Base-by-base conservation (phyloP, 2,888 invertebrate species). In the Gastracanthus pulcherrimus region DNA sequence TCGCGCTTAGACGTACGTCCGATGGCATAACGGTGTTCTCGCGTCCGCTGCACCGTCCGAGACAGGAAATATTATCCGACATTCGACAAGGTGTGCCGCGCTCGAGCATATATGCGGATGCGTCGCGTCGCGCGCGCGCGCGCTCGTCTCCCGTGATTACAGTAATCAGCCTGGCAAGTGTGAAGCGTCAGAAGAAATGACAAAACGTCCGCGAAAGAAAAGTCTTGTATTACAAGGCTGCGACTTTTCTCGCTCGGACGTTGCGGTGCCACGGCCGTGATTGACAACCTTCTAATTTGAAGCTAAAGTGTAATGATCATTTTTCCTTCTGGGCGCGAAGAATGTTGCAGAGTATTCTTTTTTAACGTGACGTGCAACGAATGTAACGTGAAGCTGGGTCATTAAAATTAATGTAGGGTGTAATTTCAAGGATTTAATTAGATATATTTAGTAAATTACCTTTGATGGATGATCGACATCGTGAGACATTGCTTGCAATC, bases 21-120 rank as follows among this genome's bases (percentile, higher is more conserved):
- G 84, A 87, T 87, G 84, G 85, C 85, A 85, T 87, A 88, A 87
- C 87, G 86, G 86, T 87, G 82, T 82, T 82, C 80, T 83, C 79
- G 75, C 81, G 81, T 81, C 77, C 82, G 81, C 77, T 80, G 60
- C 69, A 76, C 26, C 55, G 23, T 38, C 74, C 72, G 11, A 26
- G 80, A 84, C 83, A 84, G 84, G 85, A 86, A 84, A 85, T 83
- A 83, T 85, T 86, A 84, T 85, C 84, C 83, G 82, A 83, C 83
- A 79, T 84, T 84, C 82, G 84, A 84, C 82, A 84, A 85, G 84
- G 81, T 76, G 81, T 69, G 72, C 70, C 66, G 23, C 29, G 16
- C 16, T 29, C 11, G 29, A 29, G 11, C 41, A 31, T 23, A 36
- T 16, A 75, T 29, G 51, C 76, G 74, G 38, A 58, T 64, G 36